Evolutionary conservation across 2,797 vertebrate genomes (phyloP).

Genomic region (Knipowitschia caucasica): DNA sequence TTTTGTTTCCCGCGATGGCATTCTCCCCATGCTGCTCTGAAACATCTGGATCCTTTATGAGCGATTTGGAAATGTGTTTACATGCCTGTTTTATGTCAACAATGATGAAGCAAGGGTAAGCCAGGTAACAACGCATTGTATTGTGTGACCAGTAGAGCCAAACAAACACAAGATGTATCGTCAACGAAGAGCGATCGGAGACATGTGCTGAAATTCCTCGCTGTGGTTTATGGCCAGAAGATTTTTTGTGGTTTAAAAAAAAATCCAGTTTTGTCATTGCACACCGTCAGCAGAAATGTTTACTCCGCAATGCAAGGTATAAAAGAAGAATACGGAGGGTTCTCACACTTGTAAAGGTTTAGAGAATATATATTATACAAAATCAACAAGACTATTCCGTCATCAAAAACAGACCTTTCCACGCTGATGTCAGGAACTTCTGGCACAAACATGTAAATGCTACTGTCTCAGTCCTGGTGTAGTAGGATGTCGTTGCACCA

Average conservation of each 20-base stretch:
- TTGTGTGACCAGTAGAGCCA: not conserved
- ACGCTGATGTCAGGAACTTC: no score
- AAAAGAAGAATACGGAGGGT: conserved; percentile 30
- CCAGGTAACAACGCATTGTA: not conserved
- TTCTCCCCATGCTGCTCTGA: not conserved
- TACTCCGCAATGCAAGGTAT: conserved; percentile 22
- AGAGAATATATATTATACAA: no score
- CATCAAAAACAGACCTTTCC: no score
- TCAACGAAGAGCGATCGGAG: conserved; percentile 37
- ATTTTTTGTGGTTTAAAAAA: conserved; percentile 59
- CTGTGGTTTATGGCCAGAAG: conserved; percentile 55
- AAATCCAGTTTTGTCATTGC: conserved; percentile 36
- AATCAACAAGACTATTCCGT: no score
- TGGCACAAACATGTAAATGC: no score
- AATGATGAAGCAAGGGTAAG: conserved; percentile 4
- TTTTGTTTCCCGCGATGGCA: conserved; percentile 12
- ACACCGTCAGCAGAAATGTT: conserved; percentile 60
- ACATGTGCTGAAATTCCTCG: conserved; percentile 58
- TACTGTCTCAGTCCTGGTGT: no score
- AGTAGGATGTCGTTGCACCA: no score
- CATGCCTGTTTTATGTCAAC: conserved; percentile 12
- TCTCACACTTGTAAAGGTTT: no score
- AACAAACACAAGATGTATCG: not conserved
- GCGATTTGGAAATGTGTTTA: conserved; percentile 10
- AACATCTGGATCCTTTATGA: conserved; percentile 28